phyloP scores from a whole-genome alignment of 2,797 vertebrate species.

The Fistularia tabacaria region DNA sequence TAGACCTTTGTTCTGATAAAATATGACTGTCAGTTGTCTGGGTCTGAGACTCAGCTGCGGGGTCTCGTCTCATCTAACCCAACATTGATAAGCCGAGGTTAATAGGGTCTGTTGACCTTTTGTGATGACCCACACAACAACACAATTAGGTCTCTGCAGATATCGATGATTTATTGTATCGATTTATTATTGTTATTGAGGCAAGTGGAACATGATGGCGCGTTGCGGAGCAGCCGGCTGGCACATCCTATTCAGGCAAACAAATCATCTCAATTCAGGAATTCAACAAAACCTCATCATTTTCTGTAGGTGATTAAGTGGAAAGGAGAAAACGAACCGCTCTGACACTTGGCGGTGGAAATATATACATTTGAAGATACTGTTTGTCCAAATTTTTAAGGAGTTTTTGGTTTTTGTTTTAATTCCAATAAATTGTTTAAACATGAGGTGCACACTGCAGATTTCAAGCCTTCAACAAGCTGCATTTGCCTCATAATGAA shows the following conservation, averaged over 20 bases:
- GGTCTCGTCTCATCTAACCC: conserved; percentile 37
- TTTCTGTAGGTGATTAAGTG: no score
- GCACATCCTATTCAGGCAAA: background rate
- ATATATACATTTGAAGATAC: no score
- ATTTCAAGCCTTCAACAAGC: no score
- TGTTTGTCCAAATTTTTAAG: no score
- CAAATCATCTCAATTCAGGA: no score
- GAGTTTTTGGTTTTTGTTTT: no score
- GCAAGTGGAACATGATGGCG: conserved; percentile 5
- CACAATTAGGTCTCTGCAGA: conserved; percentile 1
- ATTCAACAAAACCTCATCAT: no score
- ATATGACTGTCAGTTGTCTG: conserved; percentile 12
- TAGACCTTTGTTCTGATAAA: conserved; percentile 40
- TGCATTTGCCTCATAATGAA: no score
- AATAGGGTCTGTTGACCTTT: conserved; percentile 16
- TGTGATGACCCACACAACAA: conserved; percentile 2
- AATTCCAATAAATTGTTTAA: no score
- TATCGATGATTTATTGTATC: background rate
- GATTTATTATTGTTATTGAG: background rate
- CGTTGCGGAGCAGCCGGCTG: conserved; percentile 9
- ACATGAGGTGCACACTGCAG: no score
- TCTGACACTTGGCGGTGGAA: no score
- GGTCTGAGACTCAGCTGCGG: conserved; percentile 21
- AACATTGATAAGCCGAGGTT: conserved; percentile 27
- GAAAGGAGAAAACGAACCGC: no score